Conservation (phyloP, 92 coral and sea anemone genomes). For the Scolanthus callimorphus region DNA sequence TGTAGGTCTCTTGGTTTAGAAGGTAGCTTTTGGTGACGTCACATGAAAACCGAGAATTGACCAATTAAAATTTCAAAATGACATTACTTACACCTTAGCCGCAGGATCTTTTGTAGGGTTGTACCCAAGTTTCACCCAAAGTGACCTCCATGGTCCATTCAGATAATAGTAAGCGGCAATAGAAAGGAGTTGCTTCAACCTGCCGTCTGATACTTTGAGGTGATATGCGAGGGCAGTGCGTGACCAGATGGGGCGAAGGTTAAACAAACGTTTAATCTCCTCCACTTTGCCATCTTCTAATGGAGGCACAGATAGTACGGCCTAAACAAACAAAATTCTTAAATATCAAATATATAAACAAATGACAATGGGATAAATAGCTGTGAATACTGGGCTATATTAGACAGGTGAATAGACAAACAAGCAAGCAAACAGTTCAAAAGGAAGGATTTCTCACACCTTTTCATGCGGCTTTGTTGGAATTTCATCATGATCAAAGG, state of each 20-base stretch:
- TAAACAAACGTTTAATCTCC: conserved; percentile 63
- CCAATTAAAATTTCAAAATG: not conserved
- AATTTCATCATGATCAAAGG: conserved; percentile 43
- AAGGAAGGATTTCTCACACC: no score
- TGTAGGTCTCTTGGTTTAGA: no score
- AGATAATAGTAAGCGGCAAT: conserved; percentile 73
- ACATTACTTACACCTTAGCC: conserved; percentile 77
- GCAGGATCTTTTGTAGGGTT: conserved; percentile 89
- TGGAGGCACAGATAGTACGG: not conserved
- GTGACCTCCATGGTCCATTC: conserved; percentile 95
- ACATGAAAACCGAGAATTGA: no score
- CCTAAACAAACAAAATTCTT: not conserved
- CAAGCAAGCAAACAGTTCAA: no score
- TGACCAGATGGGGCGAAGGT: conserved; percentile 89
- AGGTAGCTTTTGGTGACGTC: no score
- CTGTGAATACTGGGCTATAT: no score
- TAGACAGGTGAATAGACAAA: no score
- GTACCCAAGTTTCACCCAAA: conserved; percentile 89
- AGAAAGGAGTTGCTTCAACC: conserved; percentile 62
- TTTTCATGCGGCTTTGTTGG: conserved; percentile 65
- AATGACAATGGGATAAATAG: no score
- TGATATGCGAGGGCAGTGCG: conserved; percentile 69
- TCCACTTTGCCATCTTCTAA: conserved; percentile 51
- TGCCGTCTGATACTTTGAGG: conserved; percentile 29
- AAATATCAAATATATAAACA: no score